Evolutionary conservation across 2,888 invertebrate species (phyloP).

Genomic region (Pasiphila rectangulata): DNA sequence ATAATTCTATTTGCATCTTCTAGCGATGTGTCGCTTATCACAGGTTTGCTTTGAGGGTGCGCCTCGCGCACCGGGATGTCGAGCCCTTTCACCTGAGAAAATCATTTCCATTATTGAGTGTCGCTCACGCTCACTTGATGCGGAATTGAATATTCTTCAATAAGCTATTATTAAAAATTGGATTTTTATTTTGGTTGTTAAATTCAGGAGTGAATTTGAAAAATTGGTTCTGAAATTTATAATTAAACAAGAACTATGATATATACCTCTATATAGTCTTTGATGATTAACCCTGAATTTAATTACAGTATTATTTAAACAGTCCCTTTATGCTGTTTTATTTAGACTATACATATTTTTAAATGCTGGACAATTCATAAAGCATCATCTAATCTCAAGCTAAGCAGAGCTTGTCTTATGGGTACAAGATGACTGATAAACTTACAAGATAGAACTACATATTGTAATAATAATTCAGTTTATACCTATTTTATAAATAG

Average conservation of each 20-base stretch:
- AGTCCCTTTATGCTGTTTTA: too few species aligned
- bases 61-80: constrained; percentile 66
- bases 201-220: neutral
- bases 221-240: neutral
- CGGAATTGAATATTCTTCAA: constrained; percentile 12
- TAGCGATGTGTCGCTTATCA: constrained; percentile 69
- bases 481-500: too few species aligned
- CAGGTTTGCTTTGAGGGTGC: constrained; percentile 58
- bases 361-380: too few species aligned
- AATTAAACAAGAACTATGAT: neutral
- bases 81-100: constrained; percentile 67
- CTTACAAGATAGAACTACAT: too few species aligned
- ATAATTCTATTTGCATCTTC: constrained; percentile 79
- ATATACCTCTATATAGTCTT: too few species aligned
- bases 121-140: neutral
- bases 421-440: too few species aligned
- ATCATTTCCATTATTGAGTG: constrained; percentile 21
- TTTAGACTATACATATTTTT: too few species aligned
- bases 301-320: too few species aligned
- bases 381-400: too few species aligned
- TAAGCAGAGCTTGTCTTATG: too few species aligned
- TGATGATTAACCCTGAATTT: too few species aligned
- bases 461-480: too few species aligned
- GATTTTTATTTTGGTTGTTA: neutral
- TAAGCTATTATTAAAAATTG: constrained; percentile 2